Evolutionary conservation across 2,888 invertebrate genomes (phyloP).

Genomic region (Tachina grossa): DNA sequence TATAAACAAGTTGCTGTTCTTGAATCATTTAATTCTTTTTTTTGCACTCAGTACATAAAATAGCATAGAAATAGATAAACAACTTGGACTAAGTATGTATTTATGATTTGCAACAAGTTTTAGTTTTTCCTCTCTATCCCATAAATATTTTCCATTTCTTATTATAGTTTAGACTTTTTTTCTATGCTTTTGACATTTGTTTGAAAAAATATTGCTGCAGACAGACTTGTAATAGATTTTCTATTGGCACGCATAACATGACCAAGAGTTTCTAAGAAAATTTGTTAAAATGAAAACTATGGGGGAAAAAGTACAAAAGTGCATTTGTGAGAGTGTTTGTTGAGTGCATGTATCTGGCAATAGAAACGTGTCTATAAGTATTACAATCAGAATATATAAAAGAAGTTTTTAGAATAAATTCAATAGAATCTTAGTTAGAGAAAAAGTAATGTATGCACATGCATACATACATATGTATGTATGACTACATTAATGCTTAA

Average conservation of each 20-base stretch:
- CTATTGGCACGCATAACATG: slow-evolving; percentile 69
- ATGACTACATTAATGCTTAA: not conserved
- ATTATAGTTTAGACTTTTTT: slow-evolving; percentile 33
- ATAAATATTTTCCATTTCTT: slow-evolving; percentile 57
- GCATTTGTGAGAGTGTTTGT: not conserved
- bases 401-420: slow-evolving; percentile 45
- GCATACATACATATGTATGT: not conserved
- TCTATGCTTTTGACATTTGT: slow-evolving; percentile 53
- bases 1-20: slow-evolving; percentile 45
- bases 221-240: slow-evolving; percentile 58
- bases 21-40: slow-evolving; percentile 24
- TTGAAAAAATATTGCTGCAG: slow-evolving; percentile 26
- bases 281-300: slow-evolving; percentile 51
- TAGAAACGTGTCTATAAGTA: slow-evolving; percentile 55
- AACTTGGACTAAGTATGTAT: slow-evolving; percentile 55
- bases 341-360: slow-evolving; percentile 1
- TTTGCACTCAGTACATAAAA: slow-evolving; percentile 29
- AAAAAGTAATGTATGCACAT: not conserved
- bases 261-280: slow-evolving; percentile 63
- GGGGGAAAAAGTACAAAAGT: not conserved
- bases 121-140: slow-evolving; percentile 42
- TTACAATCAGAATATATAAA: slow-evolving; percentile 52
- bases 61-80: slow-evolving; percentile 49
- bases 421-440: slow-evolving; percentile 8
- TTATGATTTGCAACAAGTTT: slow-evolving; percentile 72